phyloP scores from a whole-genome alignment of 2,888 invertebrate genomes.

The Crossocerus cetratus region DNA sequence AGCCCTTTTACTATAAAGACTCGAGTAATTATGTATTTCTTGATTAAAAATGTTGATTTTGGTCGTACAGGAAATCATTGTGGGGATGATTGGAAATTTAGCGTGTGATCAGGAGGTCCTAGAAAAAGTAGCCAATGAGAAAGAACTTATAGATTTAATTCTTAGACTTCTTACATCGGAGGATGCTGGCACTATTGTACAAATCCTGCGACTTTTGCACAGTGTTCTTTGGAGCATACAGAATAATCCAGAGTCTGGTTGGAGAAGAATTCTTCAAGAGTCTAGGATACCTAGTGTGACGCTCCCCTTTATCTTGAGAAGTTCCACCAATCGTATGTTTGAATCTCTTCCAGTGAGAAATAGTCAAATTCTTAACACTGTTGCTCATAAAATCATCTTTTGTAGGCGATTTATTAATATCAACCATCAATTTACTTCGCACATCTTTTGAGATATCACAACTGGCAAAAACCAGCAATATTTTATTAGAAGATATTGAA shows the following conservation, averaged over 20 bases:
- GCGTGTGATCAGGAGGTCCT: constrained; percentile 83
- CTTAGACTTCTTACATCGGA: constrained; percentile 80
- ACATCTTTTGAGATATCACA: constrained; percentile 54
- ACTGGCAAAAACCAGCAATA: constrained; percentile 12
- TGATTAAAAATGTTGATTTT: constrained; percentile 5
- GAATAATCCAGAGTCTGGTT: constrained; percentile 61
- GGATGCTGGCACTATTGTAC: constrained; percentile 86
- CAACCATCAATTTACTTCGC: constrained; percentile 63
- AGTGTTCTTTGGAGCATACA: constrained; percentile 72
- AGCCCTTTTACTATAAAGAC: constrained; percentile 1
- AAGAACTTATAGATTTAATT: constrained; percentile 80
- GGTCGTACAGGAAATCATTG: constrained; percentile 83
- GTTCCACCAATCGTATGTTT: constrained; percentile 45
- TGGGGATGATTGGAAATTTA: constrained; percentile 92
- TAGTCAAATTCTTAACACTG: neutral
- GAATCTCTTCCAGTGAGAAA: too few species aligned
- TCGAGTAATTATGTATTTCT: neutral
- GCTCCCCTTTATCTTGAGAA: constrained; percentile 83
- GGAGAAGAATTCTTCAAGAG: constrained; percentile 62
- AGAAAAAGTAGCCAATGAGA: constrained; percentile 79
- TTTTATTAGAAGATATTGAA: constrained; percentile 33
- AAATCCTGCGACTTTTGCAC: constrained; percentile 83
- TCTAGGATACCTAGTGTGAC: constrained; percentile 79
- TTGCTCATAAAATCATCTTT: constrained; percentile 8
- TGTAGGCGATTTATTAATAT: constrained; percentile 65